phyloP scores from a whole-genome alignment of 2,113 vertebrate genomes.

The Microtus richardsoni region DNA sequence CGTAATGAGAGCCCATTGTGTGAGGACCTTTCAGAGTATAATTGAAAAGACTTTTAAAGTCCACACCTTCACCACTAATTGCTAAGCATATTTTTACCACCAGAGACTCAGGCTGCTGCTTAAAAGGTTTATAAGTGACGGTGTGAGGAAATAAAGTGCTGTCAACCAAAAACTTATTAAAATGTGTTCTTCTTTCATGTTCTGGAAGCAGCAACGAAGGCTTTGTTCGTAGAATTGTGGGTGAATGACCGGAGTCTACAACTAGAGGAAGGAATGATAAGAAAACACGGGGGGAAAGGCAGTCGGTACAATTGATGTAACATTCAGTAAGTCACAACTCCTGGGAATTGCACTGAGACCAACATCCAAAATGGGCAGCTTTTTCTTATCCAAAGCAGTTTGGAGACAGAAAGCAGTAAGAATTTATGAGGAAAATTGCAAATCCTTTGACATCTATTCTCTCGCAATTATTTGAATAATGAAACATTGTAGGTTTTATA shows the following conservation, averaged over 20 bases:
- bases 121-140: conserved; percentile 82
- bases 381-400: not conserved
- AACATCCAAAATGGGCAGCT: not conserved
- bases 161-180: conserved; percentile 73
- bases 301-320: not conserved
- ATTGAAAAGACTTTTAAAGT: conserved; percentile 82
- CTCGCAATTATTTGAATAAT: not conserved
- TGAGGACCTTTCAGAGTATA: conserved; percentile 66
- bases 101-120: conserved; percentile 71
- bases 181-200: conserved; percentile 54
- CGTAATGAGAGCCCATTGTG: conserved; percentile 63
- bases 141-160: conserved; percentile 76
- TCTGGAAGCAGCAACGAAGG: conserved; percentile 1
- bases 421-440: not conserved
- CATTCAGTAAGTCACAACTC: not conserved
- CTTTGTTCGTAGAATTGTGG: conserved; percentile 63
- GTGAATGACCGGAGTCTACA: conserved; percentile 55
- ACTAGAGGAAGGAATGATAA: conserved; percentile 38
- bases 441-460: not conserved
- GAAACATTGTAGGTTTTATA: not conserved
- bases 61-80: conserved; percentile 70
- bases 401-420: not conserved
- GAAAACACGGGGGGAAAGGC: not conserved
- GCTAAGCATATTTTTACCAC: conserved; percentile 64
- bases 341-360: not conserved